Conservation (phyloP, 2,797 vertebrate genomes). For the Liparis tanakae region DNA sequence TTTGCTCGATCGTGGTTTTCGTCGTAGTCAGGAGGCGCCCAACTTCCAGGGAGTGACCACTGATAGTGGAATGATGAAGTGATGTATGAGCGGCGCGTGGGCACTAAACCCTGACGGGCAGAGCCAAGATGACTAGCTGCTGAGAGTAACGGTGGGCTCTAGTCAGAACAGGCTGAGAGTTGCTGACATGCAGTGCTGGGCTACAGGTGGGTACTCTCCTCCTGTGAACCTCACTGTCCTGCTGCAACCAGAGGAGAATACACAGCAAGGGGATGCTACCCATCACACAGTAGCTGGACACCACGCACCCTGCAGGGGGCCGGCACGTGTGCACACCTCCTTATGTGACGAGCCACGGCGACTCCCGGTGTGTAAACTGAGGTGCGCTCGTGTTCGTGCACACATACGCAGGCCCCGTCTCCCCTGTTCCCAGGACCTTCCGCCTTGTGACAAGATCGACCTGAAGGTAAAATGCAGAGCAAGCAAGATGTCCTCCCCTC, state of each 20-base stretch:
- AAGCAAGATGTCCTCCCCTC: slow-evolving; percentile 72
- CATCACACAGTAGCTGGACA: slow-evolving; percentile 24
- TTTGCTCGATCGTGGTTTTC: slow-evolving; percentile 22
- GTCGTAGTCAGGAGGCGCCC: background rate
- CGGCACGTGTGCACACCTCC: slow-evolving; percentile 23
- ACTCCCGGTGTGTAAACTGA: slow-evolving; percentile 21
- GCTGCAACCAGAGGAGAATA: slow-evolving; percentile 54
- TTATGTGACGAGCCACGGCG: slow-evolving; percentile 29
- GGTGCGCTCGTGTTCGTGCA: slow-evolving; percentile 16
- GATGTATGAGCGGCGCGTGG: slow-evolving; percentile 14
- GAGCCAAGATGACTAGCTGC: slow-evolving; percentile 27
- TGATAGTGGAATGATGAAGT: slow-evolving; percentile 30
- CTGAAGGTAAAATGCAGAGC: slow-evolving; percentile 76
- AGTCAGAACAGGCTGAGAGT: slow-evolving; percentile 38
- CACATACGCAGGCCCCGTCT: slow-evolving; percentile 23
- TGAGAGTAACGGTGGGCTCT: slow-evolving; percentile 11
- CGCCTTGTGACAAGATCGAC: slow-evolving; percentile 66
- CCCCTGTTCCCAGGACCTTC: slow-evolving; percentile 32
- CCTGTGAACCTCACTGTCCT: slow-evolving; percentile 70
- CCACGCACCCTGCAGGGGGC: slow-evolving; percentile 29
- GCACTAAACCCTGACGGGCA: slow-evolving; percentile 13
- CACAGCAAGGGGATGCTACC: slow-evolving; percentile 33
- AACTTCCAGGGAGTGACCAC: slow-evolving; percentile 8
- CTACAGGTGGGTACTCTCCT: slow-evolving; percentile 64
- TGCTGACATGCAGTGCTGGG: slow-evolving; percentile 54